Base-by-base conservation (phyloP, 2,888 invertebrate genomes). In the Notocelia uddmanniana region DNA sequence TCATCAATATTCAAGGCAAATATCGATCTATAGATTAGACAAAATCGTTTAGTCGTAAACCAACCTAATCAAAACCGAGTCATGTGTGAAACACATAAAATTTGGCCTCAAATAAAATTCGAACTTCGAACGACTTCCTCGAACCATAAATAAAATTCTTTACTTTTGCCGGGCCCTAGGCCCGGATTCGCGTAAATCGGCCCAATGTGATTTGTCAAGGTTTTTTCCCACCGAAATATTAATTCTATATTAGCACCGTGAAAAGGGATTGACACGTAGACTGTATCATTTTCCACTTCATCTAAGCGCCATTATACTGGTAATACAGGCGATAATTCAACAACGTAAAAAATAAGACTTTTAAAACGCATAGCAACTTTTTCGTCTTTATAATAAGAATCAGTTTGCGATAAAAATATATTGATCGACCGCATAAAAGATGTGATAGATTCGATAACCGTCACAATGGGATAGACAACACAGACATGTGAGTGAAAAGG, bases 231-330 rank as follows among this genome's bases (percentile, higher is more conserved):
- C 84, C 83, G 76, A 87, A 86, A 87, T 89, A 92, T 92, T 91
- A 92, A 93, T 90, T 91, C 90, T 85, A 90, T 90, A 92, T 91
- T 91, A 92, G 85, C 84, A 78, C 86, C 84, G 84, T 90, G 89
- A 92, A 91, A 89, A 87, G 89, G 90, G 90, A 92, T 90, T 89
- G 93, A 93, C 93, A 92, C 85, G 79, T 87, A 81, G 83, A 85
- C 84, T 85, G 79, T 91, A 92, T 93, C 90, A 86, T 88, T 93
- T 93, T 93, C 92, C 90, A 92, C 91, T 90, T 91, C 91, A 92
- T 89, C 87, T 88, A 88, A 83, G 80, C 78, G 78, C 86, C 84
- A 90, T 91, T 91, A 88, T 90, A 75, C 79, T 79, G 41, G 76
- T 80, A 81, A 82, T 80, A 78, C 77, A 79, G 79, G 75, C 76